Evolutionary conservation across 1,140 invertebrate species (phyloP).

Genomic region (Hypsibius dujardini): DNA sequence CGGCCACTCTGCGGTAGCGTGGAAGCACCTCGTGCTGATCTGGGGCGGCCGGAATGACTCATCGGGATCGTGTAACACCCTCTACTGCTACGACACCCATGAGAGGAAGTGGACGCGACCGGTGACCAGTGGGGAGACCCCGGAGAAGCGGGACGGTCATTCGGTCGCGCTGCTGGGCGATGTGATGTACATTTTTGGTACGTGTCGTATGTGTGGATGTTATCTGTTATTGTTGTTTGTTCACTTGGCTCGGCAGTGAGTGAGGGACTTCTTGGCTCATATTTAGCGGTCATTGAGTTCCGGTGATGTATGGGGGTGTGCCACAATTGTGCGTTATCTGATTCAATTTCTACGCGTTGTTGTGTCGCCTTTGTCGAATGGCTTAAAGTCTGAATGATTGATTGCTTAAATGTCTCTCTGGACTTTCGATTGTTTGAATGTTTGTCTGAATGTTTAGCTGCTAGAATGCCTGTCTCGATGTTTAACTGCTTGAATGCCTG

Average conservation of each 20-base stretch:
- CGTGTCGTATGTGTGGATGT: slow-evolving; percentile 13
- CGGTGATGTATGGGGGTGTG: no score
- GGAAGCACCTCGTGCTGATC: slow-evolving; percentile 55
- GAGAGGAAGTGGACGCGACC: slow-evolving; percentile 47
- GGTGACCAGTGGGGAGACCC: slow-evolving; percentile 44
- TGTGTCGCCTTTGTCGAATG: no score
- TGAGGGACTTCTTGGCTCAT: no score
- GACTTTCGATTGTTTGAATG: no score
- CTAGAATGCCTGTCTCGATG: no score
- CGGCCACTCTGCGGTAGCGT: slow-evolving; percentile 67
- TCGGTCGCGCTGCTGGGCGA: slow-evolving; percentile 60
- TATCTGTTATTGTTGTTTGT: slow-evolving; percentile 11
- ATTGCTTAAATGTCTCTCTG: no score
- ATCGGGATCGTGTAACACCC: slow-evolving; percentile 49
- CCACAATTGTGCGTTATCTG: no score
- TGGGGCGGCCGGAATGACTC: slow-evolving; percentile 76
- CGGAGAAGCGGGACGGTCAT: slow-evolving; percentile 68
- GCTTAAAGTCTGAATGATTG: no score
- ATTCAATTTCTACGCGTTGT: no score
- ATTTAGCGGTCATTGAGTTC: no score
- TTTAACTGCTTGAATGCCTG: no score
- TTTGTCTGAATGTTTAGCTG: no score
- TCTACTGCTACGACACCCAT: slow-evolving; percentile 62
- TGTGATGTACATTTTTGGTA: slow-evolving; percentile 76
- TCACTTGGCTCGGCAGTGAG: not conserved